Base-by-base conservation (phyloP, 2,113 vertebrate genomes). In the Azemiops feae region DNA sequence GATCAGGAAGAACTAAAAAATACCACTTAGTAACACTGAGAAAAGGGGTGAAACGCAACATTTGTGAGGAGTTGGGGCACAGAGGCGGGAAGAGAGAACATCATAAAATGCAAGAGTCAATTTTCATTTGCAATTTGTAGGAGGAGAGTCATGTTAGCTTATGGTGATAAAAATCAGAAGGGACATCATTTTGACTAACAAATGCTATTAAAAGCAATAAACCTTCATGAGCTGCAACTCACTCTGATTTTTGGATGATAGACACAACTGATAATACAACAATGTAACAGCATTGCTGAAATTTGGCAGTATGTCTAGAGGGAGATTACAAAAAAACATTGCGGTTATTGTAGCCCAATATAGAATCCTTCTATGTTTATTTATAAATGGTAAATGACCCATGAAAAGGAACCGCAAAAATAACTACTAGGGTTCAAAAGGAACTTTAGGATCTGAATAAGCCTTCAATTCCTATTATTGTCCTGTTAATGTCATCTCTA, bases 21-120 rank as follows among this genome's bases (percentile, higher is more conserved):
- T 94, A 94, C 94, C 64, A 95, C 93, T 87, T 25, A 87, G 74
- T 0, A 7, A 95, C 91, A 52, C 94, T 92, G 39, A 47, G 23
- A 30, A 91, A 53, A 64, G n/a, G 18, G 20, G 27, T 1, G 8
- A 55, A 74, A 23, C 16, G 20, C 69, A 85, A 22, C 7, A 10
- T 91, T 45, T 52, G 22, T 39, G 52, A 25, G 10, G 23, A 20
- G 20, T 43, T 52, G 16, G 20, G 30, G 47, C n/a, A 16, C 16
- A 0, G 10, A 34, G 18, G 22, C 8, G 27, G 11, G 1, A n/a
- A 30, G 50, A 39, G 25, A 43, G 7, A 85, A 45, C 47, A 88
- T n/a, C 58, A 88, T 30, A 30, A 52, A 85, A 12, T 50, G 10
- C 52, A 50, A 39, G 5, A 30, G 45, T 16, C 11, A n/a, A 9